phyloP scores from a whole-genome alignment of 1,140 invertebrate genomes.

The Cryptotermes secundus region DNA sequence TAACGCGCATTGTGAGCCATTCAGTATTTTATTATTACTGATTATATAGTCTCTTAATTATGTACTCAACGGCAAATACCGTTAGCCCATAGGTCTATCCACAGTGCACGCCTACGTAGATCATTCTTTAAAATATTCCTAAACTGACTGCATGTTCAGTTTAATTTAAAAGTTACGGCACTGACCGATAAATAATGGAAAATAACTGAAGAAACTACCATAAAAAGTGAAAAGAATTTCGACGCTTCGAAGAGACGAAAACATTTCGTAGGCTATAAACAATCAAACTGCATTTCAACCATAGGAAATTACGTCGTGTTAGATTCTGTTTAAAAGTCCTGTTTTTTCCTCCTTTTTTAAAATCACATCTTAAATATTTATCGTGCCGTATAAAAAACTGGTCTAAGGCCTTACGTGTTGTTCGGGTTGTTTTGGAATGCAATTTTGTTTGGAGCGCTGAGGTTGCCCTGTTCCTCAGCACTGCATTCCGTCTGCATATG shows the following conservation, averaged over 20 bases:
- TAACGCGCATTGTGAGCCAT: not conserved
- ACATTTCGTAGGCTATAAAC: not conserved
- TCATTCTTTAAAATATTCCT: not conserved
- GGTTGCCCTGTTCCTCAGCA: not conserved
- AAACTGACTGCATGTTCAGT: not conserved
- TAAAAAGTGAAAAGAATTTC: not conserved
- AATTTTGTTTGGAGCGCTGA: not conserved
- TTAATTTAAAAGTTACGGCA: not conserved
- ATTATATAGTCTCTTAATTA: too few relatives aligned
- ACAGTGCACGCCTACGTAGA: too few relatives aligned
- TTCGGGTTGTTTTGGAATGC: not conserved
- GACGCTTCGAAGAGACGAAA: not conserved
- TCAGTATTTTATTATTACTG: not conserved
- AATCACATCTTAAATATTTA: conserved; percentile 22
- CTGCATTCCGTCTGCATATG: not conserved
- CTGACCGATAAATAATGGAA: not conserved
- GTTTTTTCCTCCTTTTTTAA: not conserved
- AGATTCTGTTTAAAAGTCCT: not conserved
- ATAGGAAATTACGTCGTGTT: not conserved
- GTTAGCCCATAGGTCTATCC: not conserved
- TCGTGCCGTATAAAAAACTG: not conserved
- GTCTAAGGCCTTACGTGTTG: not conserved
- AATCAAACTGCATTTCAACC: not conserved
- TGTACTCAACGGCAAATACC: not conserved
- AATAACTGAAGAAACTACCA: not conserved